These are phyloP conservation scores for Acinonyx jubatus DNA, from an alignment of 2,113 vertebrate genomes.

Conservation along the genomic window DNA sequence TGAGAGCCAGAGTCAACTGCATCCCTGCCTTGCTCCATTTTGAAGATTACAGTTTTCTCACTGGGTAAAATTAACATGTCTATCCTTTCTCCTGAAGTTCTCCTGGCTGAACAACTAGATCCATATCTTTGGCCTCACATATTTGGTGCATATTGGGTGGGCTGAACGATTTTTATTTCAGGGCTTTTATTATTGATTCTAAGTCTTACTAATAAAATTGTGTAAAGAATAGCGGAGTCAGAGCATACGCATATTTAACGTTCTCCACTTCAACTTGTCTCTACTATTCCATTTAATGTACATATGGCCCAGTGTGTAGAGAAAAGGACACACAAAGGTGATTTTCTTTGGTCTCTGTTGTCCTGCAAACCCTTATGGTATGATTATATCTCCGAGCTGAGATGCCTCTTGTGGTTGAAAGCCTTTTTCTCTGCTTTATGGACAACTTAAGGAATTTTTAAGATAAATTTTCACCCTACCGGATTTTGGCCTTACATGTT, in stretches of 20 bases:
- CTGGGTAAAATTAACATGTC: neutral
- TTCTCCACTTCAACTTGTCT: neutral
- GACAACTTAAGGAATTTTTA: neutral
- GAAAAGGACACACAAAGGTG: neutral
- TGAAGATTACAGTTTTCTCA: neutral
- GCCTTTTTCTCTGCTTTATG: neutral
- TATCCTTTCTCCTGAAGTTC: neutral
- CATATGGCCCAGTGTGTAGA: neutral
- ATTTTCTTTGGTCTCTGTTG: neutral
- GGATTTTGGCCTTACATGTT: neutral
- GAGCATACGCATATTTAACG: neutral
- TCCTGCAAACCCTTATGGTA: neutral
- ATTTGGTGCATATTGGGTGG: neutral
- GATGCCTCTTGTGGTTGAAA: neutral
- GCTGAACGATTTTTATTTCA: neutral
- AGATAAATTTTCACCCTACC: neutral
- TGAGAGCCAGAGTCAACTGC: neutral
- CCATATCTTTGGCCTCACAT: neutral
- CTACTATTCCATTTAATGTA: neutral
- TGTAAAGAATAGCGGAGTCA: neutral
- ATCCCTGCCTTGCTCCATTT: no score
- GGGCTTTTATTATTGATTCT: neutral
- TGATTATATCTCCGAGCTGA: neutral
- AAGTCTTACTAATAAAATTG: neutral
- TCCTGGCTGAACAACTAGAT: neutral